A percentile compares a stretch with the other conserved stretches of the same genome.
phyloP scores from a whole-genome alignment of 2,888 invertebrate genomes.

The Heliconius ethilla region DNA sequence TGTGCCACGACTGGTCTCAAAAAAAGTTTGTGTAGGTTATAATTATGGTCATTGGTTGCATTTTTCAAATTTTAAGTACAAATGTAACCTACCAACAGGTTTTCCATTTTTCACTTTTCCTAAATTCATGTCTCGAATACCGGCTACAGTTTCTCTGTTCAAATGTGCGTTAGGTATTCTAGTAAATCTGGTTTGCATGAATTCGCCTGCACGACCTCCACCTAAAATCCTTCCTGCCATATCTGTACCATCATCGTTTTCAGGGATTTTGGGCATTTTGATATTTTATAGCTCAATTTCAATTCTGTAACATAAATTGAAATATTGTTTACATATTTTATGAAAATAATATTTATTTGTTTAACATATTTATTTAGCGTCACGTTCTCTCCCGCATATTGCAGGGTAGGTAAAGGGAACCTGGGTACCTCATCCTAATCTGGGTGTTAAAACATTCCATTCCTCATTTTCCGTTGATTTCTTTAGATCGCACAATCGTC shows the following conservation, averaged over 20 bases:
- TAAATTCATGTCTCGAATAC: neutral
- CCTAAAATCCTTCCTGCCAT: neutral
- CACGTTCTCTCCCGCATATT: too few species aligned
- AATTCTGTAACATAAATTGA: neutral
- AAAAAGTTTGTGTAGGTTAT: too few species aligned
- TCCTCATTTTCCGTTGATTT: too few species aligned
- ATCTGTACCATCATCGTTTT: neutral
- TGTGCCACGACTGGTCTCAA: too few species aligned
- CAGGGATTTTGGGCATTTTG: neutral
- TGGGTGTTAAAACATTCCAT: too few species aligned
- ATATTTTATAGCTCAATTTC: neutral
- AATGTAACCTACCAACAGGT: neutral
- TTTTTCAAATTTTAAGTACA: neutral
- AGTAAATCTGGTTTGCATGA: constrained; percentile 1
- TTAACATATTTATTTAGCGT: too few species aligned
- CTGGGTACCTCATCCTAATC: too few species aligned
- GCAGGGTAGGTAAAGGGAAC: too few species aligned
- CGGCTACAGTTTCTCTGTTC: constrained; percentile 1
- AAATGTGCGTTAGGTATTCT: constrained; percentile 1
- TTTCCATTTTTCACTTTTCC: neutral
- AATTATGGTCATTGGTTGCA: too few species aligned
- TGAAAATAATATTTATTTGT: too few species aligned
- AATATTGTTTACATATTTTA: neutral
- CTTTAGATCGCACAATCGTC: too few species aligned
- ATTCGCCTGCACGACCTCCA: constrained; percentile 5